Conservation (phyloP, 2,797 vertebrate genomes). For the Rhabdophis nuchalis region DNA sequence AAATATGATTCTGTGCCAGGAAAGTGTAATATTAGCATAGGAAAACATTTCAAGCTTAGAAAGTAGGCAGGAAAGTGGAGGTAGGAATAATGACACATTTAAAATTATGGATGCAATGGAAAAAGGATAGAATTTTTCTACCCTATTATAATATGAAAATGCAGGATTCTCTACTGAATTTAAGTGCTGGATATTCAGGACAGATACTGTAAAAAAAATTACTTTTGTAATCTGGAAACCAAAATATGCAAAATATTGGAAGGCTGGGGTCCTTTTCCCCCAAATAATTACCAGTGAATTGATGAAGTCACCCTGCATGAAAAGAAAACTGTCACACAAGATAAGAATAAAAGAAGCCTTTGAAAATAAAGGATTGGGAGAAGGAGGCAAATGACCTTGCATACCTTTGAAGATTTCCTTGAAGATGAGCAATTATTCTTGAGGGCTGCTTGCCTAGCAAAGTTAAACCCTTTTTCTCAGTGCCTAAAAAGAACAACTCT, state of each 20-base stretch:
- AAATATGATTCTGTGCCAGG: not conserved
- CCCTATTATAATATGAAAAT: not conserved
- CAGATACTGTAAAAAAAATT: not conserved
- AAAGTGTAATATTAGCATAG: not conserved
- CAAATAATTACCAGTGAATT: not conserved
- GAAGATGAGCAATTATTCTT: not conserved
- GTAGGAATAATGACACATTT: not conserved
- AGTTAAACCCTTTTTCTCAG: not conserved
- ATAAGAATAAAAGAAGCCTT: not conserved
- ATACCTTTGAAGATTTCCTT: not conserved
- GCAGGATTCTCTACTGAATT: not conserved
- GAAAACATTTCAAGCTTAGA: not conserved
- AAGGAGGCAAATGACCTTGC: not conserved
- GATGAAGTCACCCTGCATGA: not conserved
- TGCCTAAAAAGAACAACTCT: not conserved
- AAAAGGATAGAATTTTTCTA: not conserved
- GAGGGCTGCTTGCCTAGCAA: not conserved
- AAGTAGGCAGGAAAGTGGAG: not conserved
- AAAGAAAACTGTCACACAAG: not conserved
- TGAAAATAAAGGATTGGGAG: not conserved
- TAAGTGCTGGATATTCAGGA: not conserved
- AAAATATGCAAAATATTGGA: not conserved
- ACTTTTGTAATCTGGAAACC: not conserved
- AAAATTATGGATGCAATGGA: not conserved
- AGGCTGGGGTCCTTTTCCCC: accelerated